Evolutionary conservation across 2,797 vertebrate genomes (phyloP).

Genomic region (Erpetoichthys calabaricus): DNA sequence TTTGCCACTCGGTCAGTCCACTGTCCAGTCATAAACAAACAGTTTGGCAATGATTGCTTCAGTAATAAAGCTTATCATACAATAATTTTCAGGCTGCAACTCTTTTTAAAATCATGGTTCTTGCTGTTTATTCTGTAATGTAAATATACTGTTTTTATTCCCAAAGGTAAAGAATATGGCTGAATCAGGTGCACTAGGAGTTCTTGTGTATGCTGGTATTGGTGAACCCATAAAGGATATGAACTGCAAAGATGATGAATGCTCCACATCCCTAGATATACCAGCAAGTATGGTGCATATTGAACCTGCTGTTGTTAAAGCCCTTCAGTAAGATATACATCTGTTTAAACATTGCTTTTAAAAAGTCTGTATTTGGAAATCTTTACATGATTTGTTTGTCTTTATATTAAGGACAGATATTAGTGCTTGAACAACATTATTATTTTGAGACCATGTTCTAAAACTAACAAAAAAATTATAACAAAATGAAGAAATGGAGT

Average conservation of each 20-base stretch:
- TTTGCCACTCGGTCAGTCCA: too few species aligned
- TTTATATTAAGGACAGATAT: too few species aligned
- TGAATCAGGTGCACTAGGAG: constrained; percentile 42
- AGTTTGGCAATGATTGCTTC: too few species aligned
- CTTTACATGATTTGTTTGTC: too few species aligned
- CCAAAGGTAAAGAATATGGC: constrained; percentile 49
- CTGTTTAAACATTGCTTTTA: background rate
- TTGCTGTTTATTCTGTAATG: background rate
- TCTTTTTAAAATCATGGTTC: background rate
- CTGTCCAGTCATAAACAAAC: too few species aligned
- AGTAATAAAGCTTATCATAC: too few species aligned
- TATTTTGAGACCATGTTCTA: too few species aligned
- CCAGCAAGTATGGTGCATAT: constrained; percentile 56
- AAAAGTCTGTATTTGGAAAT: too few species aligned
- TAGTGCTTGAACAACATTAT: too few species aligned
- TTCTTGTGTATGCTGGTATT: constrained; percentile 40
- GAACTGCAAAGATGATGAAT: constrained; percentile 48
- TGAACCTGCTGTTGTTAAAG: constrained; percentile 30
- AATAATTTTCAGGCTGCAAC: too few species aligned
- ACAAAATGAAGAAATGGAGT: too few species aligned
- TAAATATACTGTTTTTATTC: background rate
- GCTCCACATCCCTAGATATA: constrained; percentile 30
- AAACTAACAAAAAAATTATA: too few species aligned
- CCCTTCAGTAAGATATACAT: constrained; percentile 31
- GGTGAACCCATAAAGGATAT: constrained; percentile 53